Percentiles rank a stretch among this genome's conserved stretches.
Conservation (phyloP, 2,797 vertebrate species). For the Ammospiza maritima region DNA sequence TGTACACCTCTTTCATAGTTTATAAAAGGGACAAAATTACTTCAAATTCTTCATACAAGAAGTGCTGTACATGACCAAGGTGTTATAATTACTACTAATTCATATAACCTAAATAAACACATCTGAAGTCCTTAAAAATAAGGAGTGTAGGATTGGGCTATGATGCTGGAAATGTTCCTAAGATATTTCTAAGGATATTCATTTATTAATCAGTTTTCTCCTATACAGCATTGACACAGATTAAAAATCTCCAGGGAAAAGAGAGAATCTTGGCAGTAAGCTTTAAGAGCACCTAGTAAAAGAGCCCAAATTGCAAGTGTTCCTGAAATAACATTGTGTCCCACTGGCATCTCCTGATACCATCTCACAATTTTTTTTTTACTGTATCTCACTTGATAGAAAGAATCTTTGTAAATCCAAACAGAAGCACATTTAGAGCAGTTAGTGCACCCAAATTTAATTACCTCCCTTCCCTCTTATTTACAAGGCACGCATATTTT, state of each 20-base stretch:
- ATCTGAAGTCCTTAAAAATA: neutral
- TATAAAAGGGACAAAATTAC: neutral
- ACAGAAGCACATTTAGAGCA: neutral
- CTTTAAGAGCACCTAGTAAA: neutral
- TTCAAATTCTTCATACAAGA: neutral
- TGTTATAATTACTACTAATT: neutral
- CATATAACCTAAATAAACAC: neutral
- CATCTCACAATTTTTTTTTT: neutral
- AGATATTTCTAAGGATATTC: neutral
- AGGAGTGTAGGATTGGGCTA: neutral
- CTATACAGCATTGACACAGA: neutral
- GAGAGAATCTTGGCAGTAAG: neutral
- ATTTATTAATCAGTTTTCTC: neutral
- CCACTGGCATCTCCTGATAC: neutral
- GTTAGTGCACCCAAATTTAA: neutral
- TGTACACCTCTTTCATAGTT: neutral
- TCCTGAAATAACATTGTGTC: neutral
- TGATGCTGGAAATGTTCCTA: neutral
- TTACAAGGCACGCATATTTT: neutral
- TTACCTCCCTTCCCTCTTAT: neutral
- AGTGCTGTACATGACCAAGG: neutral
- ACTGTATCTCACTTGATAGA: neutral
- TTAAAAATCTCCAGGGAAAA: neutral
- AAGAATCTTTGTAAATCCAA: slow-evolving; percentile 11
- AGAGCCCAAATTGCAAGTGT: neutral